A percentile compares a stretch with the other conserved stretches of the same genome.
These are phyloP conservation scores for Trachythela sp. DNA, from an alignment of 64 coral and sea anemone species.

Conservation along the genomic window DNA sequence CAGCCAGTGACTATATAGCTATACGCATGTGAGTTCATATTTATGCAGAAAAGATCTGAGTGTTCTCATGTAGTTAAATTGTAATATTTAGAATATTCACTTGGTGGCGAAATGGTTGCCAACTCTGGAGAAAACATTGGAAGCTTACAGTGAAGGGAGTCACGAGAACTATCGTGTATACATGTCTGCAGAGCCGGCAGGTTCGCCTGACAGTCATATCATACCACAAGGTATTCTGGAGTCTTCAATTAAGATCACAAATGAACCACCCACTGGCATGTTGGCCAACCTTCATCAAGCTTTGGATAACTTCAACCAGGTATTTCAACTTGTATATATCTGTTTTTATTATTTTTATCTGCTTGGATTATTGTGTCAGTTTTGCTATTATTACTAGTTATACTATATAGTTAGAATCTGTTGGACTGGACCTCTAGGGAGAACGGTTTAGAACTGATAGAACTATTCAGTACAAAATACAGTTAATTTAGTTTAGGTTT, in stretches of 20 bases:
- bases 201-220: constrained; percentile 75
- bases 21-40: too few relatives aligned
- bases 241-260: constrained; percentile 97
- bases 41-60: too few relatives aligned
- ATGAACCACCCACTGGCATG: constrained; percentile 99
- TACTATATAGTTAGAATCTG: too few relatives aligned
- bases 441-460: too few relatives aligned
- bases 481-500: too few relatives aligned
- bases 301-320: constrained; percentile 94
- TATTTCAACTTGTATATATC: not conserved
- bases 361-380: not conserved
- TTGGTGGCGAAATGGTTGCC: constrained; percentile 95
- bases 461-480: too few relatives aligned
- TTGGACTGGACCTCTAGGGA: too few relatives aligned
- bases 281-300: constrained; percentile 90
- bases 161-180: constrained; percentile 89
- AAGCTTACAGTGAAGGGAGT: constrained; percentile 84
- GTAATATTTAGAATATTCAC: constrained; percentile 73
- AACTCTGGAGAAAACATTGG: constrained; percentile 90
- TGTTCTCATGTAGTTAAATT: not conserved
- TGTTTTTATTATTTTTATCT: not conserved
- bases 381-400: not conserved
- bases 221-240: constrained; percentile 98
- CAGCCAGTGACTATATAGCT: too few relatives aligned
- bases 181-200: constrained; percentile 91